Evolutionary conservation across 2,888 invertebrate genomes (phyloP).

Genomic region (Melieria crassipennis): DNA sequence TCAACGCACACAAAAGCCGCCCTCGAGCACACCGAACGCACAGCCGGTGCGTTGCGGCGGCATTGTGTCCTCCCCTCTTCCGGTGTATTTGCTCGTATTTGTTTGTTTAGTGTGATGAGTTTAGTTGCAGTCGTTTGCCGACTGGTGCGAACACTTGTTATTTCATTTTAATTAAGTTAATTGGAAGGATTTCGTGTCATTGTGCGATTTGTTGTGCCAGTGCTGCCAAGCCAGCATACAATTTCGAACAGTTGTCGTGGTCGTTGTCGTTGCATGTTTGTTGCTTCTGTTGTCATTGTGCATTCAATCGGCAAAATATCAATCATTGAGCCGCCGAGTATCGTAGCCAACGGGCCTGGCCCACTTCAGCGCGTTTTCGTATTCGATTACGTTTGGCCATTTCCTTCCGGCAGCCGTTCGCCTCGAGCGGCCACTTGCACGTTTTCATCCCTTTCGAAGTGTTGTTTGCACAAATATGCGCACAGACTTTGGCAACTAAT

Average conservation of each 20-base stretch:
- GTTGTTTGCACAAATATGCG: too few species aligned
- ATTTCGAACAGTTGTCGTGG: conserved; percentile 59
- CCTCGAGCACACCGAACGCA: not conserved
- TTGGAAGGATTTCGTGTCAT: conserved; percentile 52
- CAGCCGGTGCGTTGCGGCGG: not conserved
- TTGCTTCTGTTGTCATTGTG: conserved; percentile 18
- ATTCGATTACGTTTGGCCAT: too few species aligned
- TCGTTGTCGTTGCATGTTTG: conserved; percentile 40
- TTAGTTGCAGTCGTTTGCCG: conserved; percentile 12
- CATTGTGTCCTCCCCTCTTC: too few species aligned
- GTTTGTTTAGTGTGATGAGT: conserved; percentile 30
- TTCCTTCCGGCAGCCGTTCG: too few species aligned
- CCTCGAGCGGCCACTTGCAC: too few species aligned
- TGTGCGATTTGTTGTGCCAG: conserved; percentile 16
- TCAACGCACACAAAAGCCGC: not conserved
- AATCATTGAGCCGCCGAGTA: conserved; percentile 11
- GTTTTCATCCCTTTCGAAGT: too few species aligned
- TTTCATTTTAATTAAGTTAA: conserved; percentile 65
- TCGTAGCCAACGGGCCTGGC: not conserved
- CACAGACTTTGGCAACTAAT: conserved; percentile 25
- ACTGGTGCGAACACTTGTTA: conserved; percentile 55
- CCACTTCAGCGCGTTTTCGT: not conserved
- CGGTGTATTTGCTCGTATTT: conserved; percentile 12
- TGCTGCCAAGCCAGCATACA: not conserved
- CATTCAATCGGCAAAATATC: conserved; percentile 25